phyloP scores from a whole-genome alignment of 2,888 invertebrate genomes.

The Alloscopus bannaensis region DNA sequence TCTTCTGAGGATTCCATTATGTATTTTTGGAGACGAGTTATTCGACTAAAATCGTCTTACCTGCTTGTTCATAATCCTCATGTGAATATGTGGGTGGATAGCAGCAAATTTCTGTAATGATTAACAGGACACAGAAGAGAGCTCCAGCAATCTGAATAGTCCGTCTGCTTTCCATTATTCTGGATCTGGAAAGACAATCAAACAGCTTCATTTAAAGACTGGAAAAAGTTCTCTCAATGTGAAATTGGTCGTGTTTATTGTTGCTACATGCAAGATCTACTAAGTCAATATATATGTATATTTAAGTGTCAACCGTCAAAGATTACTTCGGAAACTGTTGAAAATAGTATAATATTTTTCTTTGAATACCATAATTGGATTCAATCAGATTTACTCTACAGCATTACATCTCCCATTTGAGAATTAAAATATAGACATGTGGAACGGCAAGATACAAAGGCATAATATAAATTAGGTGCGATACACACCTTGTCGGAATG shows the following conservation, averaged over 20 bases:
- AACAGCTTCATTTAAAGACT: neutral
- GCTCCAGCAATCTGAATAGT: constrained; percentile 64
- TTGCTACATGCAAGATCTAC: too few species aligned
- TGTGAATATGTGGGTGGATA: constrained; percentile 65
- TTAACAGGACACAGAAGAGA: constrained; percentile 68
- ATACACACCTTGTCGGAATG: too few species aligned
- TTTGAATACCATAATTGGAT: neutral
- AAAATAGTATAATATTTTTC: neutral
- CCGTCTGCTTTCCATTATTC: constrained; percentile 68
- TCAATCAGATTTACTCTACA: neutral
- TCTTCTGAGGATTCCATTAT: too few species aligned
- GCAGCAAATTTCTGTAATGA: constrained; percentile 69
- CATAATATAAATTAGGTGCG: too few species aligned
- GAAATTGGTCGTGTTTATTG: too few species aligned
- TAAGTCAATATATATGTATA: neutral
- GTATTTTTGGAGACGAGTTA: too few species aligned
- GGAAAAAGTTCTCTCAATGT: neutral
- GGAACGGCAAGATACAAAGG: too few species aligned
- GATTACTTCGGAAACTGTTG: neutral
- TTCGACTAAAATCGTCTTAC: constrained; percentile 44
- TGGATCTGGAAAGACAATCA: neutral
- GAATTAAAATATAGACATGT: too few species aligned
- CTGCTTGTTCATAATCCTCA: constrained; percentile 72
- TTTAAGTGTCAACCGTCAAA: neutral
- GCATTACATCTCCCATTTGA: too few species aligned